Conservation (phyloP, 2,888 invertebrate species). For the Chesias legatella region DNA sequence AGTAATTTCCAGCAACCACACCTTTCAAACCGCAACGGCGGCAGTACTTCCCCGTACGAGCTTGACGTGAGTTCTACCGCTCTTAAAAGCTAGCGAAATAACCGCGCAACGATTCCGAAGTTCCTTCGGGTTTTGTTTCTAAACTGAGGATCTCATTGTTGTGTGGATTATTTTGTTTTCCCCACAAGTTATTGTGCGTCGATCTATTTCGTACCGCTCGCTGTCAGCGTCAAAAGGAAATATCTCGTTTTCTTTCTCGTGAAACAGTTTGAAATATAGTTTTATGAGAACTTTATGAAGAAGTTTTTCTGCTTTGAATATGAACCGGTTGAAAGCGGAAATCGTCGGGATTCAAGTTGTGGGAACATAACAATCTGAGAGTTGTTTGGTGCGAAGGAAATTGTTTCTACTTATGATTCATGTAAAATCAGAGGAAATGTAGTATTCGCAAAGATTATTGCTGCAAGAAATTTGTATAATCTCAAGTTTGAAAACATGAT, state of each 20-base stretch:
- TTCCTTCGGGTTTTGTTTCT: constrained; percentile 1
- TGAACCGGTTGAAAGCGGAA: constrained; percentile 22
- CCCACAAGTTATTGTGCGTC: constrained; percentile 24
- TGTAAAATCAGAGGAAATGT: constrained; percentile 5
- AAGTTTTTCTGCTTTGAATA: constrained; percentile 29
- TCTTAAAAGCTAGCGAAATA: too few relatives aligned
- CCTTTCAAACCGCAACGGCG: too few relatives aligned
- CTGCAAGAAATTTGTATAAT: too few relatives aligned
- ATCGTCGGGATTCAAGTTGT: constrained; percentile 24
- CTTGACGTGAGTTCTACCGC: too few relatives aligned
- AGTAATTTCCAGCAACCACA: too few relatives aligned
- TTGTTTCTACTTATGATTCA: constrained; percentile 8
- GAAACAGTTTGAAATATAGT: constrained; percentile 28
- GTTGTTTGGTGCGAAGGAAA: constrained; percentile 12
- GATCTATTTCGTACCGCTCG: constrained; percentile 16
- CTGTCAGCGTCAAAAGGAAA: constrained; percentile 25
- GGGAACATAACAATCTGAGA: constrained; percentile 13
- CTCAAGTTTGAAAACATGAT: too few relatives aligned
- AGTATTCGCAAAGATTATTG: too few relatives aligned
- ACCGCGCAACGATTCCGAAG: constrained; percentile 35
- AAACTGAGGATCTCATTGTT: constrained; percentile 10
- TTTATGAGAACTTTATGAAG: constrained; percentile 28
- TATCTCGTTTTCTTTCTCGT: constrained; percentile 26
- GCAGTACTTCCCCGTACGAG: too few relatives aligned
- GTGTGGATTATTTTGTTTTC: constrained; percentile 19